Conservation (phyloP, 2,113 vertebrate genomes). For the Hemibagrus wyckioides region DNA sequence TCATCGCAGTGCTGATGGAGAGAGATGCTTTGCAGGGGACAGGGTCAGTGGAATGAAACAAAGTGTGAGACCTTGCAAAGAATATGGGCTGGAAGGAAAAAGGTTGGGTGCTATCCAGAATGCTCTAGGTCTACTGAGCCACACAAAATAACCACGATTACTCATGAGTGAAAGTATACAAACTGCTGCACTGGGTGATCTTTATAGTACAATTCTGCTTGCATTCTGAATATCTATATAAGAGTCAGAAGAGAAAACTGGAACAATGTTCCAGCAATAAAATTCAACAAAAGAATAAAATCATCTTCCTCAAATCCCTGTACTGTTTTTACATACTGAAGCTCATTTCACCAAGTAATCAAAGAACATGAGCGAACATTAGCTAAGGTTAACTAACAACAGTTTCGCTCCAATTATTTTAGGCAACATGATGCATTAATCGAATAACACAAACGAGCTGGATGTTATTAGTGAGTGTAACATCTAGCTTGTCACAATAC, state of each 20-base stretch:
- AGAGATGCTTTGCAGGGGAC: slow-evolving; percentile 59
- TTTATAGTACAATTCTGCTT: not conserved
- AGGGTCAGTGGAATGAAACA: slow-evolving; percentile 37
- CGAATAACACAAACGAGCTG: not conserved
- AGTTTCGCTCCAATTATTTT: not conserved
- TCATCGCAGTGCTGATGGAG: slow-evolving; percentile 53
- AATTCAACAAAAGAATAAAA: not conserved
- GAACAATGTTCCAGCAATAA: not conserved
- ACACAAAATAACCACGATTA: slow-evolving; percentile 45
- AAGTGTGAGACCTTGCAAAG: slow-evolving; percentile 50
- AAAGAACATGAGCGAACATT: not conserved
- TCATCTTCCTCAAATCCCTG: not conserved
- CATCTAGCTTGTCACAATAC: not conserved
- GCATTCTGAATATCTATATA: not conserved
- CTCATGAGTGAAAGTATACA: slow-evolving; percentile 8
- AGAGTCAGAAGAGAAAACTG: not conserved
- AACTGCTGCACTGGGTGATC: slow-evolving; percentile 18
- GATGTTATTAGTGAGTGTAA: not conserved
- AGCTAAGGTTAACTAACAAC: not conserved
- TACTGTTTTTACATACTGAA: not conserved
- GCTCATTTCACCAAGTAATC: not conserved
- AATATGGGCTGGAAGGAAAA: slow-evolving; percentile 56
- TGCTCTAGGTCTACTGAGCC: slow-evolving; percentile 50
- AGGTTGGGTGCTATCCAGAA: slow-evolving; percentile 55
- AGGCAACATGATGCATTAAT: not conserved